These are phyloP conservation scores for Thaleichthys pacificus DNA, from an alignment of 2,797 vertebrate genomes.

Conservation along the genomic window DNA sequence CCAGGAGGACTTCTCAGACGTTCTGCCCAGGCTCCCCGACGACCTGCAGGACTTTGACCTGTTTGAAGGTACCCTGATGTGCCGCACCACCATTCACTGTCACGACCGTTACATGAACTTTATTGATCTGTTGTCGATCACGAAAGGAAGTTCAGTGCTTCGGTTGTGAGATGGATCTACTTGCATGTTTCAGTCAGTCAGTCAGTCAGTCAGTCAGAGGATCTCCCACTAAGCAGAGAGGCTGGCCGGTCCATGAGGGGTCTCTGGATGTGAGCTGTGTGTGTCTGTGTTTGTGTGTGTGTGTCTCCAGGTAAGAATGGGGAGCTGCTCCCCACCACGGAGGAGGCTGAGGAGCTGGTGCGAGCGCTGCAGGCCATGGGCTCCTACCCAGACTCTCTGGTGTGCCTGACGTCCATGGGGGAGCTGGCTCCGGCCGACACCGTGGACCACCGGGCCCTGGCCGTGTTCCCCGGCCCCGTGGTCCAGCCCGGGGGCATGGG, in stretches of 20 bases:
- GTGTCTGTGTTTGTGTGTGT: constrained; percentile 34
- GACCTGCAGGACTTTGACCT: constrained; percentile 99
- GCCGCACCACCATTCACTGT: too few relatives aligned
- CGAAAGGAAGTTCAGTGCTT: not conserved
- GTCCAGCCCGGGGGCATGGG: constrained; percentile 87
- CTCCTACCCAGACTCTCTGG: constrained; percentile 86
- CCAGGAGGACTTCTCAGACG: constrained; percentile 98
- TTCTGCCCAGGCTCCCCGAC: constrained; percentile 92
- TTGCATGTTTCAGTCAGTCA: too few relatives aligned
- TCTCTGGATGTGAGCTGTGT: not conserved
- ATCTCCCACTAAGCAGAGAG: not conserved
- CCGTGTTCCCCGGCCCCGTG: constrained; percentile 85
- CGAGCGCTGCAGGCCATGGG: constrained; percentile 96
- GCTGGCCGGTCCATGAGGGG: not conserved
- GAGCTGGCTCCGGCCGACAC: constrained; percentile 89
- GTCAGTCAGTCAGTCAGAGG: too few relatives aligned
- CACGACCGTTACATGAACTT: too few relatives aligned
- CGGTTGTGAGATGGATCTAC: too few relatives aligned
- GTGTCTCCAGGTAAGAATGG: constrained; percentile 90
- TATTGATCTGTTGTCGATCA: too few relatives aligned
- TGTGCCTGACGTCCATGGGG: constrained; percentile 95
- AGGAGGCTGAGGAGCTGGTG: constrained; percentile 98
- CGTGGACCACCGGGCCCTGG: constrained; percentile 88
- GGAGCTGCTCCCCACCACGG: constrained; percentile 94
- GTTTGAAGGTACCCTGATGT: constrained; percentile 87